phyloP scores from a whole-genome alignment of 2,113 vertebrate genomes.

The Hippocampus guttulatus region DNA sequence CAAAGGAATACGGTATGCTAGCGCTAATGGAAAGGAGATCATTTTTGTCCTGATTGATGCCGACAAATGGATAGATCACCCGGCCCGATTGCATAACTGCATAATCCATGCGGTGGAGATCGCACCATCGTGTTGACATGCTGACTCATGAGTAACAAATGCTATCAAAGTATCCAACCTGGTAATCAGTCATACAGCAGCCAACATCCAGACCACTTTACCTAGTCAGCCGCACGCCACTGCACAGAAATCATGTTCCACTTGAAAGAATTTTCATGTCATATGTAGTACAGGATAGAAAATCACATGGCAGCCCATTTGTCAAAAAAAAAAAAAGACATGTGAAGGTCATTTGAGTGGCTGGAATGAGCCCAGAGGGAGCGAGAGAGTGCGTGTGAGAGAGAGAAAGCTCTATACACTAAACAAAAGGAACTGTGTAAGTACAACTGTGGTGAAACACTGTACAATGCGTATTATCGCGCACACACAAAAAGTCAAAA shows the following conservation, averaged over 20 bases:
- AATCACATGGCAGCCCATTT: neutral
- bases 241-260: neutral
- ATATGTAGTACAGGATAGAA: neutral
- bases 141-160: too few relatives aligned
- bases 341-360: slow-evolving; percentile 4
- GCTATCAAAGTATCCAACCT: too few relatives aligned
- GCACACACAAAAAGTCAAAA: slow-evolving; percentile 42
- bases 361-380: neutral
- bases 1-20: too few relatives aligned
- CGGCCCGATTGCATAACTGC: too few relatives aligned
- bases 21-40: too few relatives aligned
- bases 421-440: slow-evolving; percentile 54
- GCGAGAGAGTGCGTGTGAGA: neutral
- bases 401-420: slow-evolving; percentile 23
- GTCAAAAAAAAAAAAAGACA: neutral
- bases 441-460: slow-evolving; percentile 39
- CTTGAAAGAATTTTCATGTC: neutral
- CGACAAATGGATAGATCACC: too few relatives aligned
- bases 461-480: slow-evolving; percentile 48
- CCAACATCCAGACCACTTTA: too few relatives aligned
- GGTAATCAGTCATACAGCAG: too few relatives aligned
- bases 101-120: too few relatives aligned
- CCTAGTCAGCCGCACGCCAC: too few relatives aligned
- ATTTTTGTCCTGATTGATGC: too few relatives aligned
- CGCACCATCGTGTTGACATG: too few relatives aligned